phyloP scores from a whole-genome alignment of 2,113 vertebrate species.

The Amphilophus citrinellus region DNA sequence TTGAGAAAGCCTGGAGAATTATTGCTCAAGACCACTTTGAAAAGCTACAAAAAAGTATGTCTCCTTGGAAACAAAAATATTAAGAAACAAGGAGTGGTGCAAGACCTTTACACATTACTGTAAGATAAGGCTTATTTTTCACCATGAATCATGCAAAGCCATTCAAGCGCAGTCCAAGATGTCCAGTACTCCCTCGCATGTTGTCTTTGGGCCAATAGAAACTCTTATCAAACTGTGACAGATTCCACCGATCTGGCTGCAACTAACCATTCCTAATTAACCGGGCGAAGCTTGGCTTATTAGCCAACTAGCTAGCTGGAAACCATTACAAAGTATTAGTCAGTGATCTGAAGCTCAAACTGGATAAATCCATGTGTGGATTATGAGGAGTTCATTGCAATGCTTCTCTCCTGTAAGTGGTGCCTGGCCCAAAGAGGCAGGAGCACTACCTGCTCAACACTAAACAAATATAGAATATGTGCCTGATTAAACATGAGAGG shows the following conservation, averaged over 20 bases:
- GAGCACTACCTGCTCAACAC: background rate
- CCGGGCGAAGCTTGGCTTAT: background rate
- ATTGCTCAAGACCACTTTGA: background rate
- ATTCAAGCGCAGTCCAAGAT: background rate
- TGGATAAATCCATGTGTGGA: background rate
- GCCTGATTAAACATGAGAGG: background rate
- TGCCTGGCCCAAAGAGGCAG: background rate
- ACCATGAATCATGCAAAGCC: background rate
- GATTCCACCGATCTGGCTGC: background rate
- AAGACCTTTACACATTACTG: background rate
- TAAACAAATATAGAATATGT: background rate
- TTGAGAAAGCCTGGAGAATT: background rate
- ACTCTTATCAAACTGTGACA: background rate
- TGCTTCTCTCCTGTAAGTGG: background rate
- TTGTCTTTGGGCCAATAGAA: background rate
- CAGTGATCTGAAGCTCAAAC: background rate
- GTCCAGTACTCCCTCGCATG: background rate
- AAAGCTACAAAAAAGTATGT: background rate
- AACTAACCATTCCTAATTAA: background rate
- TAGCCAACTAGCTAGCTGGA: background rate
- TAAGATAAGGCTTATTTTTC: background rate
- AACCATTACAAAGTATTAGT: background rate
- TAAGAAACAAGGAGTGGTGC: background rate
- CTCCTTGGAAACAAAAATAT: background rate
- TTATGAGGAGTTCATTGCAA: background rate